These are phyloP conservation scores for Bucorvus abyssinicus DNA, from an alignment of 2,797 vertebrate species.

Conservation along the genomic window DNA sequence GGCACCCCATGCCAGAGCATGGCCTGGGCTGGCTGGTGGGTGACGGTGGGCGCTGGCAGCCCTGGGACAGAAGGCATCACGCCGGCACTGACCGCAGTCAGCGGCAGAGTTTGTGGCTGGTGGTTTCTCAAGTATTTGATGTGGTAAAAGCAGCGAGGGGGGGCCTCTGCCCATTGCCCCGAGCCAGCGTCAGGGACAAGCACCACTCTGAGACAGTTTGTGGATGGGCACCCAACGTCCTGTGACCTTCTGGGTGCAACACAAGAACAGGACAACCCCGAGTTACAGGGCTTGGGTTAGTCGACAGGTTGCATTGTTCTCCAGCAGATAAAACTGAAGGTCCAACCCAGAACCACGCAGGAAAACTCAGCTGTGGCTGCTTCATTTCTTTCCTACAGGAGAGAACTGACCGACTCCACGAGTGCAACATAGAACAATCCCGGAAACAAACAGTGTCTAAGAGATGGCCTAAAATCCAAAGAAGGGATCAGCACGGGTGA, in stretches of 20 bases:
- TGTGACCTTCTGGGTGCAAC: too few species aligned
- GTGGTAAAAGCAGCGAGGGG: background rate
- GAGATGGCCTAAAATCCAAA: background rate
- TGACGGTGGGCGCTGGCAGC: too few species aligned
- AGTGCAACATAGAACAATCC: background rate
- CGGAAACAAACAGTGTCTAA: background rate
- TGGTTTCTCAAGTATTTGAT: background rate
- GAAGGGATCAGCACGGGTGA: too few species aligned
- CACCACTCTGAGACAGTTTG: background rate
- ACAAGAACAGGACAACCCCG: background rate
- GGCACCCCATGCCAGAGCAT: too few species aligned
- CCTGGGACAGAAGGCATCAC: too few species aligned
- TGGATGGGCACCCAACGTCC: background rate
- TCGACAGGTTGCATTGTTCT: background rate
- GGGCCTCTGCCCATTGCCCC: background rate
- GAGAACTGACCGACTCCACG: background rate
- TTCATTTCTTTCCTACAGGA: background rate
- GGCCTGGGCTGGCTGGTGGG: too few species aligned
- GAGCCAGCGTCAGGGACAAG: background rate
- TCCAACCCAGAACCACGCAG: background rate
- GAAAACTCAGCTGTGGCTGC: background rate
- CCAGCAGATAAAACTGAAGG: background rate
- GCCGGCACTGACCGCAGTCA: too few species aligned
- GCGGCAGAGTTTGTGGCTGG: background rate
- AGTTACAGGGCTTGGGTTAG: background rate